Base-by-base conservation (phyloP, 1,140 invertebrate genomes). In the Planococcus citri region DNA sequence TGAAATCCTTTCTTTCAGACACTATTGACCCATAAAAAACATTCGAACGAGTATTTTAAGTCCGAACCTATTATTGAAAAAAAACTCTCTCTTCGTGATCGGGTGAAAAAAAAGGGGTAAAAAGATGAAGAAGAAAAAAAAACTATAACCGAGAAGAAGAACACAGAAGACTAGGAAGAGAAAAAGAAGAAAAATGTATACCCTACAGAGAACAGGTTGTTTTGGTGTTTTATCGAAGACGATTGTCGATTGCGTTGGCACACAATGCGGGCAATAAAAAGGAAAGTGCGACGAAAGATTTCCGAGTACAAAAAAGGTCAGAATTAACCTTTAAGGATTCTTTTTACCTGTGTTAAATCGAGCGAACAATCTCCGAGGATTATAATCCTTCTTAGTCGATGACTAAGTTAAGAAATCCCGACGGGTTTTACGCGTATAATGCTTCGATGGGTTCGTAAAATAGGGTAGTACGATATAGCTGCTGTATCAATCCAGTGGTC, bases 361-460 rank as follows among this genome's bases (percentile, higher is more conserved):
- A 51, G 41, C 41, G 41, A 20, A 51, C 12, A 51, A 51, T 51
- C n/a, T 51, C 41, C 41, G 17, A 51, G 41, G 41, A 51, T 51
- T 51, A 51, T 51, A 51, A 51, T 51, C 41, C 41, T 37, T 14
- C 33, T 14, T 14, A 51, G 41, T 51, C 41, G 41, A 51, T 51
- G 41, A 51, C 41, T 51, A 51, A 51, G 41, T 51, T 51, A 51
- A 51, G 41, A 51, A 51, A 51, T 51, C 41, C 41, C 41, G 10
- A 51, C 41, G 41, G 41, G 6, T 14, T 51, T 51, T 17, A 51
- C 41, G 41, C 17, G 41, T 51, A 51, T 51, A 51, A 20, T 20
- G 12, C 41, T 51, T 51, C 41, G 17, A 51, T n/a, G 41, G 29
- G 41, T 51, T 51, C 6, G 41, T 51, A 51, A 51, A 51, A 51